Conservation (phyloP, 2,797 vertebrate genomes). For the Anabacerthia variegaticeps region DNA sequence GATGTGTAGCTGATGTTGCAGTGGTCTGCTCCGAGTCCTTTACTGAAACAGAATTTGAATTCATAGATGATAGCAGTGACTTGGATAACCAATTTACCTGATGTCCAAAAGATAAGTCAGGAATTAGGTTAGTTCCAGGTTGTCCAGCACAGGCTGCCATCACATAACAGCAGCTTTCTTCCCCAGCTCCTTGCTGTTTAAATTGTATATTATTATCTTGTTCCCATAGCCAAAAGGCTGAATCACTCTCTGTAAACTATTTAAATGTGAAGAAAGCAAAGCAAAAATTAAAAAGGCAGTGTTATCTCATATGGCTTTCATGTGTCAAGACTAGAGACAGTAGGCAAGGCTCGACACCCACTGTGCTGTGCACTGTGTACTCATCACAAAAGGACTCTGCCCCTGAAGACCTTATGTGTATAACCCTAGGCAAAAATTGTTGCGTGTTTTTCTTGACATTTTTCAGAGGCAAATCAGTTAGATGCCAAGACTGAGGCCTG, state of each 20-base stretch:
- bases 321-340: background rate
- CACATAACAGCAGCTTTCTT: background rate
- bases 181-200: background rate
- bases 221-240: background rate
- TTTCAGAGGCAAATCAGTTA: background rate
- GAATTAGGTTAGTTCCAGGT: background rate
- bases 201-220: constrained; percentile 2
- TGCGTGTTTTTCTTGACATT: constrained; percentile 17
- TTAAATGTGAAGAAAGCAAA: constrained; percentile 37
- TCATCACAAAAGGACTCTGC: background rate
- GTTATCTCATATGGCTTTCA: background rate
- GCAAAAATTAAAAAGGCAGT: background rate
- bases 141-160: background rate
- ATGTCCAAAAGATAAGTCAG: background rate
- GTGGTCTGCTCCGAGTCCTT: background rate
- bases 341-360: background rate
- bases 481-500: constrained; percentile 5
- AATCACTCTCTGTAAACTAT: background rate
- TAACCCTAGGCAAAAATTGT: constrained; percentile 33
- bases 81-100: background rate
- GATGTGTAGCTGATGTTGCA: background rate
- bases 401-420: background rate
- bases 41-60: background rate
- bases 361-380: background rate
- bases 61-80: background rate